Evolutionary conservation across 2,113 vertebrate genomes (phyloP).

Genomic region (Periophthalmus modestus): DNA sequence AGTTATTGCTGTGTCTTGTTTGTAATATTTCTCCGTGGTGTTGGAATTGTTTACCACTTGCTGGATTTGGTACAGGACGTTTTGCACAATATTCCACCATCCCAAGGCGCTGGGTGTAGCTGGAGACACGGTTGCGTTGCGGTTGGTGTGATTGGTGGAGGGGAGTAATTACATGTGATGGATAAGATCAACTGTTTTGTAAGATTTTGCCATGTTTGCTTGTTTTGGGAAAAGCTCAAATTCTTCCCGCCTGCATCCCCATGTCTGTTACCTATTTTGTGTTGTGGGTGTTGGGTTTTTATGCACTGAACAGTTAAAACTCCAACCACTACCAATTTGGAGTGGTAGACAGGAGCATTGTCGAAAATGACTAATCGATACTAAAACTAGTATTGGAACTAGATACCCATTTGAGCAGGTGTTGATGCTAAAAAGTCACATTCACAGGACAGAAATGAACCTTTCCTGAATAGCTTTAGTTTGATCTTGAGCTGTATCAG

Average conservation of each 20-base stretch:
- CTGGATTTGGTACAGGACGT: conserved; percentile 35
- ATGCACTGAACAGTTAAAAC: not conserved
- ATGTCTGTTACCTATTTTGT: not conserved
- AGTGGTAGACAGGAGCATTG: not conserved
- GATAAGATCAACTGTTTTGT: conserved; percentile 39
- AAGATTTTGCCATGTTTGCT: not conserved
- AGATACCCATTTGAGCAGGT: too few species aligned
- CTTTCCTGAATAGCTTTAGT: too few species aligned
- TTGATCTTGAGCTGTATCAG: too few species aligned
- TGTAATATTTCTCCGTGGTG: conserved; percentile 7
- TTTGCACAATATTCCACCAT: conserved; percentile 49
- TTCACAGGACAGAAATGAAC: too few species aligned
- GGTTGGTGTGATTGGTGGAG: conserved; percentile 40
- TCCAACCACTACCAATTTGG: too few species aligned
- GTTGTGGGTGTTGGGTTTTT: not conserved
- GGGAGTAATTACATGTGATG: conserved; percentile 56
- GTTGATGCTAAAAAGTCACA: too few species aligned
- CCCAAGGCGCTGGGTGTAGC: conserved; percentile 67
- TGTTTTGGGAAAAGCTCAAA: not conserved
- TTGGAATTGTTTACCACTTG: conserved; percentile 35
- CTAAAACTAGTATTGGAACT: too few species aligned
- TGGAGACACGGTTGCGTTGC: conserved; percentile 14
- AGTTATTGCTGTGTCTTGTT: not conserved
- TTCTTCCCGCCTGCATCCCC: not conserved
- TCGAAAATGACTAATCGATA: too few species aligned